Evolutionary conservation across 2,888 invertebrate species (phyloP).

Genomic region (Phengaris alcon): DNA sequence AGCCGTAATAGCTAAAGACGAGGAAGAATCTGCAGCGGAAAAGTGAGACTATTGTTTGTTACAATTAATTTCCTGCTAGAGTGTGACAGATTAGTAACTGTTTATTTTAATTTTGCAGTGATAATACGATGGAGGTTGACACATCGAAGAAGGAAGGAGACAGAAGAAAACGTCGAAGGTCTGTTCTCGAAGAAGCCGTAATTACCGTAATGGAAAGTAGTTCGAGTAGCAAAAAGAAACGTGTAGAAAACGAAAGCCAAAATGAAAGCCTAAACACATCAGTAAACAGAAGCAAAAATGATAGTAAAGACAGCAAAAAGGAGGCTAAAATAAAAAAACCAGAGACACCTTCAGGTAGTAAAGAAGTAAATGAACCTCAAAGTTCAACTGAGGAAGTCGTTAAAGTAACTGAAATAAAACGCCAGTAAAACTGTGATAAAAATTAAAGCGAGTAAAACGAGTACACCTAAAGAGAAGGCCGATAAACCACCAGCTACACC

Average conservation of each 20-base stretch:
- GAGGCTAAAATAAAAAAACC: slow-evolving; percentile 24
- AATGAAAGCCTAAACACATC: slow-evolving; percentile 20
- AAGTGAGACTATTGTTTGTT: slow-evolving; percentile 38
- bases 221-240: slow-evolving; percentile 49
- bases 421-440: slow-evolving; percentile 40
- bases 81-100: background rate
- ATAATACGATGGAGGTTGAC: slow-evolving; percentile 47
- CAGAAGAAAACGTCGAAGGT: slow-evolving; percentile 61
- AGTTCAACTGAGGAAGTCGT: slow-evolving; percentile 34
- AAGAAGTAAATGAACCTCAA: slow-evolving; percentile 30
- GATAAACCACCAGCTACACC: slow-evolving; percentile 34
- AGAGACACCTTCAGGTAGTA: slow-evolving; percentile 25
- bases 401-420: slow-evolving; percentile 42
- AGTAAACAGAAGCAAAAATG: slow-evolving; percentile 33
- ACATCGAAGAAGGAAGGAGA: slow-evolving; percentile 40
- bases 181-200: slow-evolving; percentile 57
- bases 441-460: slow-evolving; percentile 39
- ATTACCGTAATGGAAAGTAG: slow-evolving; percentile 52
- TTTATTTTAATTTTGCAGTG: slow-evolving; percentile 43
- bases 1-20: slow-evolving; percentile 49
- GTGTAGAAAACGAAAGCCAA: slow-evolving; percentile 38
- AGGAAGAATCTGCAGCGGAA: slow-evolving; percentile 43
- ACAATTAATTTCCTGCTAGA: background rate
- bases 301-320: slow-evolving; percentile 34
- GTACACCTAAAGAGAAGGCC: slow-evolving; percentile 40